phyloP scores from a whole-genome alignment of 2,888 invertebrate species.

The Thera britannica region DNA sequence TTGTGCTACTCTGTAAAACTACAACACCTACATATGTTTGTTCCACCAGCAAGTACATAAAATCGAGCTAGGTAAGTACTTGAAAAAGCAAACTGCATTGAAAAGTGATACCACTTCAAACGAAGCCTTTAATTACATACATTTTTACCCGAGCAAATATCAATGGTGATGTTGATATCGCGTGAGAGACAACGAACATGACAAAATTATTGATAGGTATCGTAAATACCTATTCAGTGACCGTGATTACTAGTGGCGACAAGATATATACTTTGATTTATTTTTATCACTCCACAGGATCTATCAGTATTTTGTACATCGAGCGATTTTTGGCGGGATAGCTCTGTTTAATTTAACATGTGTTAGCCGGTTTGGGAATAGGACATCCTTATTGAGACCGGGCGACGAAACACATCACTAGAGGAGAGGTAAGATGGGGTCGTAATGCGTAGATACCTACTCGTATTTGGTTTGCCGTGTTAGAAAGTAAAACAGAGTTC shows the following conservation, averaged over 20 bases:
- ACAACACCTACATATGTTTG: too few relatives aligned
- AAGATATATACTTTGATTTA: constrained; percentile 54
- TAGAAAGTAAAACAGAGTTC: too few relatives aligned
- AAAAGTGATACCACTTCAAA: constrained; percentile 15
- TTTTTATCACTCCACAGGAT: constrained; percentile 30
- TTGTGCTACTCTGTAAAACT: too few relatives aligned
- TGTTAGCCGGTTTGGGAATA: too few relatives aligned
- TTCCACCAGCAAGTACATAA: too few relatives aligned
- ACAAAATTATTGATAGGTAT: constrained; percentile 63
- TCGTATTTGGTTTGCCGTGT: too few relatives aligned
- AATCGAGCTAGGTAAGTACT: too few relatives aligned
- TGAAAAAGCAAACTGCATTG: constrained; percentile 7
- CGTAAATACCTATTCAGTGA: constrained; percentile 54
- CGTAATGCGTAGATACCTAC: too few relatives aligned
- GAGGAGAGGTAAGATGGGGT: too few relatives aligned
- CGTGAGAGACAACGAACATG: constrained; percentile 64
- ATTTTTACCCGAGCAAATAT: constrained; percentile 47
- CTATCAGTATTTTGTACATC: background rate
- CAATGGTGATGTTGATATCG: constrained; percentile 64
- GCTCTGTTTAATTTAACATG: background rate
- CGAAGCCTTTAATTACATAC: constrained; percentile 45
- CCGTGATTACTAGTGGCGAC: constrained; percentile 59
- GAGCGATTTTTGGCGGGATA: background rate
- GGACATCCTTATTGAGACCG: too few relatives aligned
- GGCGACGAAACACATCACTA: too few relatives aligned